Conservation (phyloP, 2,888 invertebrate genomes). For the Acanthacorydalis orientalis region DNA sequence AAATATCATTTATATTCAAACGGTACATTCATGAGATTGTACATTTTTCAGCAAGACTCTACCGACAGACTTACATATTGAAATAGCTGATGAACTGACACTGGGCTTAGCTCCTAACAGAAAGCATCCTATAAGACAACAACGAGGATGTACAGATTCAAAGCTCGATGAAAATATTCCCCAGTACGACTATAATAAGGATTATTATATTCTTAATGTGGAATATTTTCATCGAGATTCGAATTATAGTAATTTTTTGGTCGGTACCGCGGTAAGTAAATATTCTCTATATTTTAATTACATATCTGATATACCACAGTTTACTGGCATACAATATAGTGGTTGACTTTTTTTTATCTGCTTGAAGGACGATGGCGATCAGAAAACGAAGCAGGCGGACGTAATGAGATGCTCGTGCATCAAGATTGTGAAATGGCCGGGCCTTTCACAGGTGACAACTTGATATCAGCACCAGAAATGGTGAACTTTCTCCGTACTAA, state of each 20-base stretch:
- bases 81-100: not conserved
- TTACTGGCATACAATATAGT: too few species aligned
- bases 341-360: conserved; percentile 5
- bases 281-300: too few species aligned
- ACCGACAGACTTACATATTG: not conserved
- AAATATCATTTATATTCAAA: too few species aligned
- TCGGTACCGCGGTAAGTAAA: conserved; percentile 17
- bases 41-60: not conserved
- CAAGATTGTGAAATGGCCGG: too few species aligned
- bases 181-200: conserved; percentile 35
- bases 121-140: not conserved
- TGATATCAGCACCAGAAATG: conserved; percentile 49
- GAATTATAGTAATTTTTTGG: conserved; percentile 35
- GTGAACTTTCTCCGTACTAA: conserved; percentile 18
- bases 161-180: conserved; percentile 16
- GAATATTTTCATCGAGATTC: conserved; percentile 22
- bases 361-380: not conserved
- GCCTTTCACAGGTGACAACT: conserved; percentile 31
- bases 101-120: not conserved
- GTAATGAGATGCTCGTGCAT: not conserved
- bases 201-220: conserved; percentile 34
- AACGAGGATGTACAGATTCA: conserved; percentile 6
- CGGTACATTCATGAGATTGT: too few species aligned
- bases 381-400: conserved; percentile 20
- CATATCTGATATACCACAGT: too few species aligned